Base-by-base conservation (phyloP, 2,888 invertebrate genomes). In the Tachystola acroxantha region DNA sequence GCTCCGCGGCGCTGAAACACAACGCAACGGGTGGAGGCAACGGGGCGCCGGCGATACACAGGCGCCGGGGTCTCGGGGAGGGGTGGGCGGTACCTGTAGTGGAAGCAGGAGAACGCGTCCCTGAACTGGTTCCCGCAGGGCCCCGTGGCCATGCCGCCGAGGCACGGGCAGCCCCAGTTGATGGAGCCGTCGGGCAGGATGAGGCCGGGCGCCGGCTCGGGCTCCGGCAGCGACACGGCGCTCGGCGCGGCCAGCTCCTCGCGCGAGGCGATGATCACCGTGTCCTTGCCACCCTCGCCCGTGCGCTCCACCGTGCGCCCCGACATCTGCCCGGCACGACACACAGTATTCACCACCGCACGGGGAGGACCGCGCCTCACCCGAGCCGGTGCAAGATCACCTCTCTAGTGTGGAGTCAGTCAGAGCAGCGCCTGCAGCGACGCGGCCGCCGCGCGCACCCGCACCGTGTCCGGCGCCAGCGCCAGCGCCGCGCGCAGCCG, bases 91-190 rank as follows among this genome's bases (percentile, higher is more conserved):
- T n/a, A n/a, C 90, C 91, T 91, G 57, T 96, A 94, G 71, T 98
- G 97, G 72, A 98, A 98, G 77, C 98, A 98, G 19, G 95, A 93
- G 76, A 98, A 97, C 1, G 98, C 97, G 50, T 96, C 94, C 27
- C 98, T 88, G 79, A 98, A 98, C 72, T 96, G 94, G 9, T 93
- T 89, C 1, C 97, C 98, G 72, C 98, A 98, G 0, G 98, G 98
- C 0, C 98, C 98, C 0, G 96, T 96, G 3, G 97, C 96, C 95
- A 98, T 97, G n/a, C 97, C 97, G 9, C 98, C 98, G 22, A 98
- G 88, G 70, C 98, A 98, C 0, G 98, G 98, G 64, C 98, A 98
- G 67, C 94, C 94, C 98, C 98, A 98, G 82, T 98, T 98, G 48
- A 98, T 96, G 43, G 94, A 91, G 3, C 98, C 98, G 75, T 93